A percentile compares a stretch with the other conserved stretches of the same genome.
These are phyloP conservation scores for Trichacis sp. DNA, from an alignment of 2,888 invertebrate species.

Conservation along the genomic window DNA sequence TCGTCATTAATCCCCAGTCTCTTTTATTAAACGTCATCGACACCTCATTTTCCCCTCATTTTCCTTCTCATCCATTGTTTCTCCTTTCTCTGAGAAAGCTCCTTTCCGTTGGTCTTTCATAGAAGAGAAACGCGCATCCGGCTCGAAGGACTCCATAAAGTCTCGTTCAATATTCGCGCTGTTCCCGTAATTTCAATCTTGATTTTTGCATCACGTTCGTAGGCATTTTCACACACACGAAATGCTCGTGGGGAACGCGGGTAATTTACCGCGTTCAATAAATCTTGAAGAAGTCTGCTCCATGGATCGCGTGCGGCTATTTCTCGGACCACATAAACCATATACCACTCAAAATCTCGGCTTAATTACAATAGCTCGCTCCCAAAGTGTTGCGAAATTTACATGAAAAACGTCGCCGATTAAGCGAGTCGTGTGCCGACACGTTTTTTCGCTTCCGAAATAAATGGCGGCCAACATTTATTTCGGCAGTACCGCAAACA, in stretches of 20 bases:
- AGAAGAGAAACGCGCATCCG: not conserved
- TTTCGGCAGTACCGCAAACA: too few relatives aligned
- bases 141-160: not conserved
- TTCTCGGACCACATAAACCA: not conserved
- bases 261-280: not conserved
- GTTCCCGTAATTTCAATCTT: not conserved
- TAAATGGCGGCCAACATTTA: too few relatives aligned
- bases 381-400: not conserved
- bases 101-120: too few relatives aligned
- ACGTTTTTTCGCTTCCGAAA: too few relatives aligned
- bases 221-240: not conserved
- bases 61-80: too few relatives aligned
- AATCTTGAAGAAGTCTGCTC: not conserved
- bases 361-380: not conserved
- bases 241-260: not conserved
- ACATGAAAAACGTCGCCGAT: not conserved
- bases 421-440: not conserved
- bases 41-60: too few relatives aligned
- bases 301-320: not conserved
- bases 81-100: too few relatives aligned
- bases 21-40: too few relatives aligned
- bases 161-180: not conserved
- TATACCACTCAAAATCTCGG: not conserved
- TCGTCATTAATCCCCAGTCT: too few relatives aligned
- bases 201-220: not conserved